Percentiles rank a stretch among this genome's conserved stretches.
These are phyloP conservation scores for Ennomos quercinarius DNA, from an alignment of 2,888 invertebrate genomes.

Conservation along the genomic window DNA sequence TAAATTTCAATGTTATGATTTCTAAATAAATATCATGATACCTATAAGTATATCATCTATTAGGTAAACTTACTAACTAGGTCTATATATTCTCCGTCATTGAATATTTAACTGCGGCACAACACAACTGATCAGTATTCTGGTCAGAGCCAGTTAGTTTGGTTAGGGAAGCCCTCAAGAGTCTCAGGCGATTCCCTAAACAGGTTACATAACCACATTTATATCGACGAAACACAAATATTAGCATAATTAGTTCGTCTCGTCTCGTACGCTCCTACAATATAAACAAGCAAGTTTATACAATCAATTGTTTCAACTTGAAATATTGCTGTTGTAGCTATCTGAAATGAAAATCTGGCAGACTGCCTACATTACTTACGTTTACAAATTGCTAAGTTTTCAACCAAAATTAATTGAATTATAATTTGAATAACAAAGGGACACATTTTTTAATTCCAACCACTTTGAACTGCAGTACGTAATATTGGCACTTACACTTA, in stretches of 20 bases:
- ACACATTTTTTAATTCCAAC: conserved; percentile 6
- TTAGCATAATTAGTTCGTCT: conserved; percentile 76
- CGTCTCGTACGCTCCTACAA: conserved; percentile 59
- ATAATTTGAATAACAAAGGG: conserved; percentile 12
- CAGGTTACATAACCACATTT: conserved; percentile 80
- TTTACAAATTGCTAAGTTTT: conserved; percentile 8
- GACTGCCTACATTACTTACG: neutral
- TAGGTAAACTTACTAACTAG: too few relatives aligned
- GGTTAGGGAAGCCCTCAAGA: conserved; percentile 70
- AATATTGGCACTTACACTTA: conserved; percentile 16
- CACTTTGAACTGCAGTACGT: conserved; percentile 28
- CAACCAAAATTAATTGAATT: conserved; percentile 8
- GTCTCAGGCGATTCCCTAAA: conserved; percentile 77
- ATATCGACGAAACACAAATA: conserved; percentile 76
- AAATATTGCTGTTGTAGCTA: conserved; percentile 24
- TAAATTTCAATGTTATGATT: too few relatives aligned
- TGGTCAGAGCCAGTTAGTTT: conserved; percentile 70
- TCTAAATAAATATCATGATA: too few relatives aligned
- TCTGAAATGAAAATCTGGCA: conserved; percentile 24
- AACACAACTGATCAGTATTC: conserved; percentile 70
- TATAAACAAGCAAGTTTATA: conserved; percentile 52
- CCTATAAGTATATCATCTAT: too few relatives aligned
- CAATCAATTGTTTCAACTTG: conserved; percentile 49
- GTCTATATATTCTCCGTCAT: conserved; percentile 52
- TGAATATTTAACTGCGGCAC: conserved; percentile 64